phyloP scores from a whole-genome alignment of 2,113 vertebrate species.

The Archilochus colubris region DNA sequence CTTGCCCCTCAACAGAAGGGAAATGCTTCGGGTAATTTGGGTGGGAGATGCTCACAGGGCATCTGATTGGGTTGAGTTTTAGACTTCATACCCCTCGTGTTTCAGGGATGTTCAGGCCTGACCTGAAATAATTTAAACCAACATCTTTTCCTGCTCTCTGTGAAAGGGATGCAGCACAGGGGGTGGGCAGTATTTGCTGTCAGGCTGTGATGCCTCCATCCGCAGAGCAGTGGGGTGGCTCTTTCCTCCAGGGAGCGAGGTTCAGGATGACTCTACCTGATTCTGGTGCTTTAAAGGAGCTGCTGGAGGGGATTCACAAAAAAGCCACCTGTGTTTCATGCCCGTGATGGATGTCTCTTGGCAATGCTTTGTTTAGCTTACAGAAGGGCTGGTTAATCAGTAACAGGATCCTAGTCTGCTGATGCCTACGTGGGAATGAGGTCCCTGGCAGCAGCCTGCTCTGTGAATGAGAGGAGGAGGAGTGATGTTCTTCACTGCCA shows the following conservation, averaged over 20 bases:
- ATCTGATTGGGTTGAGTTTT: neutral
- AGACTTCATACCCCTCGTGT: neutral
- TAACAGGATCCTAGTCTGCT: neutral
- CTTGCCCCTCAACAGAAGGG: neutral
- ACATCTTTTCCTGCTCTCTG: neutral
- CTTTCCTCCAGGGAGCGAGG: neutral
- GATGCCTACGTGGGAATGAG: neutral
- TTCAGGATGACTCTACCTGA: neutral
- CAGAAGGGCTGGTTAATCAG: constrained; percentile 12
- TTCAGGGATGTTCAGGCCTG: neutral
- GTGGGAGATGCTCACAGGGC: neutral
- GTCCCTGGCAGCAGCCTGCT: neutral
- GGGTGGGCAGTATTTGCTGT: neutral
- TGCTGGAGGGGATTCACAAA: neutral
- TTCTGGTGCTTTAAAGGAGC: neutral
- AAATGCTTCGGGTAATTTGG: neutral
- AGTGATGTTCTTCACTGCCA: neutral
- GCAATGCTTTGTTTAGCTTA: neutral
- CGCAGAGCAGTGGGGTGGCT: accelerated
- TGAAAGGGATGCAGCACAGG: accelerated
- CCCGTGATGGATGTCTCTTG: neutral
- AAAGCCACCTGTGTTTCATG: neutral
- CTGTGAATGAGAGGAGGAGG: neutral
- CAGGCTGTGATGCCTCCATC: neutral
- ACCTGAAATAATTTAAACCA: neutral